phyloP scores from a whole-genome alignment of 2,888 invertebrate genomes.

The Tinea trinotella region DNA sequence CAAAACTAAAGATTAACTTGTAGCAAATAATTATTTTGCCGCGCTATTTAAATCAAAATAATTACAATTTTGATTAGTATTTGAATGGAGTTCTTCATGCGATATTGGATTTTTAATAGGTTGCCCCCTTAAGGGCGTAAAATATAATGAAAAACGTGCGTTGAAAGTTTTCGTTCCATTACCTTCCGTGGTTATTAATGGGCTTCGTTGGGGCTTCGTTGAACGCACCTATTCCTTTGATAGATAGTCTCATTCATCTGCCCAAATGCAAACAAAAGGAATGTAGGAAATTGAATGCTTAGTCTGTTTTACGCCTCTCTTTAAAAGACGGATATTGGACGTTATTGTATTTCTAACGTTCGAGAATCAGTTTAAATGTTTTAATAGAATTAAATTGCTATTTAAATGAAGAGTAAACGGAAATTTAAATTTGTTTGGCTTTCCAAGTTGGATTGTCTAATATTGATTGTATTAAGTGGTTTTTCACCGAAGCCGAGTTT shows the following conservation, averaged over 20 bases:
- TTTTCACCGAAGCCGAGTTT: not conserved
- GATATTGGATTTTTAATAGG: slow-evolving; percentile 18
- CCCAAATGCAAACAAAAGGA: slow-evolving; percentile 39
- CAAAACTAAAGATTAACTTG: not conserved
- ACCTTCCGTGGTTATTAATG: slow-evolving; percentile 46
- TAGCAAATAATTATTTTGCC: not conserved
- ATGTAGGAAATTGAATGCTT: slow-evolving; percentile 23
- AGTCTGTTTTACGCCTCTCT: slow-evolving; percentile 20
- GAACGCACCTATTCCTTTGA: slow-evolving; percentile 30
- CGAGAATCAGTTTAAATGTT: slow-evolving; percentile 15
- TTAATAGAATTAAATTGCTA: slow-evolving; percentile 7
- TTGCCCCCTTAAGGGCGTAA: slow-evolving; percentile 12
- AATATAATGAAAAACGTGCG: slow-evolving; percentile 56
- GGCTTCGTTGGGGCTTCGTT: slow-evolving; percentile 22
- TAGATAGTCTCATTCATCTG: slow-evolving; percentile 39
- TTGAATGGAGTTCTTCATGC: slow-evolving; percentile 11
- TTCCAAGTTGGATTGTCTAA: slow-evolving; percentile 7
- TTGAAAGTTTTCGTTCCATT: slow-evolving; percentile 51
- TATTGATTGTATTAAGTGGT: slow-evolving; percentile 4
- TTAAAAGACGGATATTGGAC: slow-evolving; percentile 17
- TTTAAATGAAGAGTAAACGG: slow-evolving; percentile 9
- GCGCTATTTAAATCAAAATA: not conserved
- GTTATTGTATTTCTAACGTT: slow-evolving; percentile 18
- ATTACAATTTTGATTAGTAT: slow-evolving; percentile 14
- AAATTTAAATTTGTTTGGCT: slow-evolving; percentile 12